A percentile compares a stretch with the other conserved stretches of the same genome.
phyloP scores from a whole-genome alignment of 2,113 vertebrate genomes.

The Paedocypris sp. region DNA sequence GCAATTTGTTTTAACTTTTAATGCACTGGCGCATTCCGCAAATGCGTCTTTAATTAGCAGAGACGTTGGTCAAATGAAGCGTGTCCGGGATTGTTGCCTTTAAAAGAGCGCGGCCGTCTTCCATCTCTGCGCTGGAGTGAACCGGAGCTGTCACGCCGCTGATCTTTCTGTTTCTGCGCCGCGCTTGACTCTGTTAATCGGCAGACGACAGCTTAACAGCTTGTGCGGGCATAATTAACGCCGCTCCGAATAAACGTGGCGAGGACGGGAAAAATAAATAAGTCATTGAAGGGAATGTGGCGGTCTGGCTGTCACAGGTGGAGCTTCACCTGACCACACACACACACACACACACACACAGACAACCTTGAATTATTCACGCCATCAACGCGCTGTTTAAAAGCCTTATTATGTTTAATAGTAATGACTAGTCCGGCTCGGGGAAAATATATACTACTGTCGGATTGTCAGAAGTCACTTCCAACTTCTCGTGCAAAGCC shows the following conservation, averaged over 20 bases:
- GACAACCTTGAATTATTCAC: conserved; percentile 60
- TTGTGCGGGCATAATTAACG: conserved; percentile 58
- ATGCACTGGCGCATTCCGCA: conserved; percentile 35
- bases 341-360: neutral
- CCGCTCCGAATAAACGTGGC: conserved; percentile 56
- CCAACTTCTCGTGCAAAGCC: too few relatives aligned
- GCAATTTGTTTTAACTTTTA: conserved; percentile 50
- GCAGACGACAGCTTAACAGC: conserved; percentile 62
- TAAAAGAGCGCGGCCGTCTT: conserved; percentile 44
- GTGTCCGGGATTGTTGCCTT: conserved; percentile 47
- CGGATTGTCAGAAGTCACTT: conserved; percentile 47
- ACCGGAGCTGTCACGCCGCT: conserved; percentile 51
- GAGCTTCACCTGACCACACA: conserved; percentile 50
- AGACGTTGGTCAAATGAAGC: conserved; percentile 55
- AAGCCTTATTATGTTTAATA: conserved; percentile 70
- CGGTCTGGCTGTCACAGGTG: conserved; percentile 54
- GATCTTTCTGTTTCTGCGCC: conserved; percentile 36
- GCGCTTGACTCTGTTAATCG: conserved; percentile 61
- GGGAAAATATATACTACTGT: conserved; percentile 33
- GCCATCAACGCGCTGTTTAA: conserved; percentile 55
- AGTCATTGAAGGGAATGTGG: conserved; percentile 56
- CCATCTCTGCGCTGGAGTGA: conserved; percentile 43
- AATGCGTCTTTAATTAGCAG: conserved; percentile 54
- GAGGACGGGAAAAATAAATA: conserved; percentile 46
- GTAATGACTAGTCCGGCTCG: conserved; percentile 63